phyloP scores from a whole-genome alignment of 2,888 invertebrate genomes.

The Caenorhabditis wallacei region DNA sequence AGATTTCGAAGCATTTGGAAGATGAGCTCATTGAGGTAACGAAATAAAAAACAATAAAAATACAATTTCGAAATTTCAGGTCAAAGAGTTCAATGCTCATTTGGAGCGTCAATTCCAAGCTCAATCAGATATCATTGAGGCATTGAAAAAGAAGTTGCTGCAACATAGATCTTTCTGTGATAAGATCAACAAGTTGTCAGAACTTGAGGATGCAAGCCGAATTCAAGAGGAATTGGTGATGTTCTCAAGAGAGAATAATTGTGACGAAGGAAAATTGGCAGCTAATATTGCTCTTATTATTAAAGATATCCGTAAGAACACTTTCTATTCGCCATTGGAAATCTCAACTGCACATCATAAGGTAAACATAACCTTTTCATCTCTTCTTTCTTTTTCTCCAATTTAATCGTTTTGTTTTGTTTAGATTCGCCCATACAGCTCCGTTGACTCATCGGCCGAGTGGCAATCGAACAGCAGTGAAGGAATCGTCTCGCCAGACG shows the following conservation, averaged over 20 bases:
- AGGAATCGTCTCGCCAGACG: constrained; percentile 72
- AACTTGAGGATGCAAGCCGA: constrained; percentile 62
- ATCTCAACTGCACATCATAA: constrained; percentile 71
- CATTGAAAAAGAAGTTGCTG: constrained; percentile 76
- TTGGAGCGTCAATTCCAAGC: constrained; percentile 75
- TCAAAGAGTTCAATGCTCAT: constrained; percentile 74
- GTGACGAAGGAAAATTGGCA: constrained; percentile 68
- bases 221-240: constrained; percentile 63
- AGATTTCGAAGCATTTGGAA: constrained; percentile 60
- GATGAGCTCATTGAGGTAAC: constrained; percentile 66
- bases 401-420: constrained; percentile 42
- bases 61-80: constrained; percentile 25
- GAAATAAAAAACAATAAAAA: not conserved
- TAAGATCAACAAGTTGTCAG: constrained; percentile 65
- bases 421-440: constrained; percentile 72
- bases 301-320: constrained; percentile 62
- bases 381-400: too few relatives aligned
- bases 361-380: constrained; percentile 60
- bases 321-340: constrained; percentile 68
- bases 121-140: constrained; percentile 80
- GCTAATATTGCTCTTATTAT: constrained; percentile 68
- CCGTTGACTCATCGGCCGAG: constrained; percentile 73
- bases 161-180: constrained; percentile 63
- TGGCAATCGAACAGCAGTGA: constrained; percentile 75
- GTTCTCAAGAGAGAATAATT: constrained; percentile 64